Conservation (phyloP, 2,113 vertebrate species). For the Hippoglossus stenolepis region DNA sequence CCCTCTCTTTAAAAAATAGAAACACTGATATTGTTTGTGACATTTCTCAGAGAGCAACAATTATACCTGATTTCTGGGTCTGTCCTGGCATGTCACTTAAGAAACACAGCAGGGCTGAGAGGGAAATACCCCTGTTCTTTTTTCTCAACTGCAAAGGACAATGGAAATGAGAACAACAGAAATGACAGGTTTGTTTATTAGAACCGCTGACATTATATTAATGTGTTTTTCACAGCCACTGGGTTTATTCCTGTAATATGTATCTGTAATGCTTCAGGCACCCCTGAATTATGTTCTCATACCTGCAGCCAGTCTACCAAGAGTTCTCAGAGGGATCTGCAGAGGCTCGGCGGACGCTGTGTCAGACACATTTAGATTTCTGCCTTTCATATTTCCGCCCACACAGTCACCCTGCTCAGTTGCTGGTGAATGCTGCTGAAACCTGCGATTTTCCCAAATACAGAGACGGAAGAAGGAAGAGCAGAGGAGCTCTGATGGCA, state of each 20-base stretch:
- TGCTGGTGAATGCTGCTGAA: constrained; percentile 77
- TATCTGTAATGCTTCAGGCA: constrained; percentile 53
- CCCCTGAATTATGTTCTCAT: constrained; percentile 54
- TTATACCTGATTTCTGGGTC: neutral
- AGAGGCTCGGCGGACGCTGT: constrained; percentile 71
- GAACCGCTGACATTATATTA: constrained; percentile 37
- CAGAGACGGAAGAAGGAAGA: constrained; percentile 39
- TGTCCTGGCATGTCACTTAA: neutral
- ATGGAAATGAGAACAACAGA: constrained; percentile 33
- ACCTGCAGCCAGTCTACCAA: constrained; percentile 72
- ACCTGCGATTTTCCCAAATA: constrained; percentile 75
- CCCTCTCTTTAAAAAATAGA: too few species aligned
- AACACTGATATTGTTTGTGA: constrained; percentile 20
- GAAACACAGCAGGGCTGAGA: neutral
- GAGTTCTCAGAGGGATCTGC: constrained; percentile 70
- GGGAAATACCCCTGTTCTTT: constrained; percentile 18
- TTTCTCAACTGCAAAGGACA: constrained; percentile 20
- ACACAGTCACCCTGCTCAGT: constrained; percentile 78
- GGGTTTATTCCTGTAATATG: constrained; percentile 55
- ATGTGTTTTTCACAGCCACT: constrained; percentile 28
- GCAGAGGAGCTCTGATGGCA: constrained; percentile 35
- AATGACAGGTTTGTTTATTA: constrained; percentile 23
- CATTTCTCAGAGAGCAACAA: neutral
- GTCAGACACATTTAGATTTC: constrained; percentile 84
- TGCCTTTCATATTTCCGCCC: constrained; percentile 83